Evolutionary conservation across 1,140 invertebrate genomes (phyloP), one percentile per base, ranked within the genome.

Genomic region (Polypedilum vanderplanki): DNA sequence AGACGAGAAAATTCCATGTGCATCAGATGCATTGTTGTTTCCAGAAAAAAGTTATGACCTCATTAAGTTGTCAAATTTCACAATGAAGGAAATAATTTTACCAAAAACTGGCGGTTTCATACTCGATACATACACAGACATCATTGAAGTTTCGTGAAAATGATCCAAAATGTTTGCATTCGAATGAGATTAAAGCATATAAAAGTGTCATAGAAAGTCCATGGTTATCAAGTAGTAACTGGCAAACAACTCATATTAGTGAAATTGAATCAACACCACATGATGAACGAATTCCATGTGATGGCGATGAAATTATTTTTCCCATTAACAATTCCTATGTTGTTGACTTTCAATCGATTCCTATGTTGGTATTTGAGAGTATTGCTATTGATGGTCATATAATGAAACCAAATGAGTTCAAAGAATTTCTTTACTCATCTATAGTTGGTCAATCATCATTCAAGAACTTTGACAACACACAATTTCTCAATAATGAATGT

Each of bases 231-330:
- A 18, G n/a, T 4, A 70, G 20, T 22, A 70, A 70, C 20, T 70
- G 65, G 65, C 20, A 20, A 18, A 70, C 17, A 20, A 22, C 65
- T 18, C 17, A 12, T 7, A 18, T 18, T n/a, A 70, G 18, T 70
- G 17, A 18, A 70, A 20, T 7, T 20, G 65, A 10, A 70, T 10
- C 17, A 20, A 18, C 70, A 15, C 79, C 80, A 3, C 79, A 82
- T 18, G 65, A 81, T 33, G 79, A 80, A 17, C 77, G 78, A n/a
- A 75, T 81, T 41, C 81, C 81, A 9, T 82, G 81, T 73, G 80
- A 80, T 20, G 78, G 81, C 75, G 81, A 81, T 74, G 79, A 81
- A 7, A 77, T 81, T n/a, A 79, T 82, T 22, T 75, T 76, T 17
- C 75, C 76, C 1, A 75, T 73, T 8, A 75, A 76, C 46, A 78